A percentile compares a stretch with the other conserved stretches of the same genome.
Evolutionary conservation across 2,888 invertebrate genomes (phyloP).

Genomic region (Metopia argyrocephala): DNA sequence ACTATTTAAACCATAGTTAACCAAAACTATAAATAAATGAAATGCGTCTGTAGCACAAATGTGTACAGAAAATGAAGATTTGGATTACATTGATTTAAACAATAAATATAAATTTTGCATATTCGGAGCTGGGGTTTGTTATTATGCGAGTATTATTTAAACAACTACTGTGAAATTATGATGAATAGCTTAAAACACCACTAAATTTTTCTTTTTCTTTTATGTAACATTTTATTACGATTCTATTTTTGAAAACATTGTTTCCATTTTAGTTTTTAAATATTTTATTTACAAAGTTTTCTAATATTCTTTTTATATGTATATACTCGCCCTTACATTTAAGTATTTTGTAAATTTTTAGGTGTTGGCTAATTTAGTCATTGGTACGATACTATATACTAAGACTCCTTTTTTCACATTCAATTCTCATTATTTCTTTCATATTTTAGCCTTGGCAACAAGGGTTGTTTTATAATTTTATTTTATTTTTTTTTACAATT

Average conservation of each 20-base stretch:
- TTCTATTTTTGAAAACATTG: conserved; percentile 3
- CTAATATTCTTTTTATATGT: not conserved
- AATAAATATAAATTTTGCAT: no score
- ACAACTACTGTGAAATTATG: no score
- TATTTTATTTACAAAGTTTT: conserved; percentile 16
- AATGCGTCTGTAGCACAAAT: no score
- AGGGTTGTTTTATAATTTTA: conserved; percentile 42
- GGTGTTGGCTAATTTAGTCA: conserved; percentile 42
- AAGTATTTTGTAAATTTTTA: not conserved
- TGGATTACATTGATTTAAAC: no score
- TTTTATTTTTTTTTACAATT: conserved; percentile 8
- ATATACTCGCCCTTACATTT: no score
- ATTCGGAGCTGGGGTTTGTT: no score
- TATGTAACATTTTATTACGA: not conserved
- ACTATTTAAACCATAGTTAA: no score
- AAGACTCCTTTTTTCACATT: not conserved
- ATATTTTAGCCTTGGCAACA: conserved; percentile 53
- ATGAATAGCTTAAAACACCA: not conserved
- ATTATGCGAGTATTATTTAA: no score
- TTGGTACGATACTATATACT: not conserved
- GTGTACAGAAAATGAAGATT: no score
- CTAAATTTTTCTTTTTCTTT: not conserved
- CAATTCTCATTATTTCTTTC: not conserved
- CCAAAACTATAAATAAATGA: no score
- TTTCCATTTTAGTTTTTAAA: not conserved